A percentile compares a stretch with the other conserved stretches of the same genome.
Evolutionary conservation across 2,113 vertebrate species (phyloP).

Genomic region (Pterocles orientalis): DNA sequence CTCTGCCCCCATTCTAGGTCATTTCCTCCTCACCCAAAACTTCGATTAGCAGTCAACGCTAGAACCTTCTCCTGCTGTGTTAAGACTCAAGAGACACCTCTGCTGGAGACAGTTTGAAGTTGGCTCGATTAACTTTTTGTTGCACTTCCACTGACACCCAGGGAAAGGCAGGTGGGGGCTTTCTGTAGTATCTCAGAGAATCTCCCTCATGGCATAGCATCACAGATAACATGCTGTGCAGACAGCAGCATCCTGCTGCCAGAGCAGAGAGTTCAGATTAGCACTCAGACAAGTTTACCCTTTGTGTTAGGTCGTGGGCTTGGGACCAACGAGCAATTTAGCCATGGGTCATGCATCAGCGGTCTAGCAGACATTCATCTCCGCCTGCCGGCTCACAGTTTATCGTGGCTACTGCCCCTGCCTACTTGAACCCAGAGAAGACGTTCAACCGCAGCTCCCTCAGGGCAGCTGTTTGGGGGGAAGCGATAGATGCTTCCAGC

Average conservation of each 20-base stretch:
- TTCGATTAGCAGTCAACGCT: accelerated
- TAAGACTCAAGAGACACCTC: neutral
- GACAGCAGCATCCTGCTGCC: neutral
- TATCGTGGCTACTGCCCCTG: neutral
- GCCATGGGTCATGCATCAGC: accelerated
- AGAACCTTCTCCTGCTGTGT: neutral
- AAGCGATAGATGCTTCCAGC: too few relatives aligned
- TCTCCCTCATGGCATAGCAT: accelerated
- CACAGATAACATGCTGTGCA: accelerated
- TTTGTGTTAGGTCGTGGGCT: neutral
- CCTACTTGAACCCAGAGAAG: accelerated
- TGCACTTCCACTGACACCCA: neutral
- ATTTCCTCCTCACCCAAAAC: neutral
- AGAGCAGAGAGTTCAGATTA: neutral
- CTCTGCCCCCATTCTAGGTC: neutral
- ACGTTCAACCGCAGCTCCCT: too few relatives aligned
- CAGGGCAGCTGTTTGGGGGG: neutral
- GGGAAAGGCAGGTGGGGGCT: neutral
- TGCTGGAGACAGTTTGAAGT: neutral
- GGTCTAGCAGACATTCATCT: accelerated
- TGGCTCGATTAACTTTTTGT: neutral
- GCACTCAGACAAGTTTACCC: neutral
- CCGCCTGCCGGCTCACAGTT: neutral
- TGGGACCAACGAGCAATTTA: neutral
- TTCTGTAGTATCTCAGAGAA: neutral